Evolutionary conservation across 1,140 invertebrate genomes (phyloP).

Genomic region (Lepidurus packardi): DNA sequence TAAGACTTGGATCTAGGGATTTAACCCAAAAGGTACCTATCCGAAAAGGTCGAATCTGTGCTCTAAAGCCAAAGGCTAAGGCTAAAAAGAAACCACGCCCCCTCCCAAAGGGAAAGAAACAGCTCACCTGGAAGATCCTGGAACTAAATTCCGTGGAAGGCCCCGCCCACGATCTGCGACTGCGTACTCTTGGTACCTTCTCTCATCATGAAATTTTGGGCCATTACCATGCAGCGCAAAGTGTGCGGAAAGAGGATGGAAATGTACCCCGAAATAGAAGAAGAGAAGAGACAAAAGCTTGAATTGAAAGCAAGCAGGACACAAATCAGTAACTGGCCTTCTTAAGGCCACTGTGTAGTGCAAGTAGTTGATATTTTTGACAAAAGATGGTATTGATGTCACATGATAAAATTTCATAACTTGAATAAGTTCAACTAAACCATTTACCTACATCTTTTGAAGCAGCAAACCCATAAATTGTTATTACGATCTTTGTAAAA

Average conservation of each 20-base stretch:
- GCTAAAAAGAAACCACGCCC: conserved; percentile 3
- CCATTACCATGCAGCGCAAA: neutral
- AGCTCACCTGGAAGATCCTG: neutral
- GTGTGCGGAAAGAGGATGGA: neutral
- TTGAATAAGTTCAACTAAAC: too few relatives aligned
- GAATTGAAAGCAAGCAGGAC: neutral
- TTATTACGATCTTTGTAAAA: too few relatives aligned
- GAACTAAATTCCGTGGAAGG: neutral
- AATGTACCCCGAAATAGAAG: neutral
- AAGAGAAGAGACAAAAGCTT: neutral
- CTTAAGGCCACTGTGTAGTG: too few relatives aligned
- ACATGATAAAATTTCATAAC: too few relatives aligned
- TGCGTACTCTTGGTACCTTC: neutral
- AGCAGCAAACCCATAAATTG: too few relatives aligned
- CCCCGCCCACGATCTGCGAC: neutral
- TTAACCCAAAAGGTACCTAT: too few relatives aligned
- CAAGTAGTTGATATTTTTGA: too few relatives aligned
- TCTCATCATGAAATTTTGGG: neutral
- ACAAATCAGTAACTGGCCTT: too few relatives aligned
- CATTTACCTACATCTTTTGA: too few relatives aligned
- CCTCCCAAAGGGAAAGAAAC: neutral
- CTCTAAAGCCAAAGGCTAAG: conserved; percentile 32
- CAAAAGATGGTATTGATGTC: too few relatives aligned
- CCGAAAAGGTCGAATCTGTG: too few relatives aligned
- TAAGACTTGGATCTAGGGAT: too few relatives aligned